phyloP scores from a whole-genome alignment of 2,113 vertebrate genomes.

The Diglossa brunneiventris region DNA sequence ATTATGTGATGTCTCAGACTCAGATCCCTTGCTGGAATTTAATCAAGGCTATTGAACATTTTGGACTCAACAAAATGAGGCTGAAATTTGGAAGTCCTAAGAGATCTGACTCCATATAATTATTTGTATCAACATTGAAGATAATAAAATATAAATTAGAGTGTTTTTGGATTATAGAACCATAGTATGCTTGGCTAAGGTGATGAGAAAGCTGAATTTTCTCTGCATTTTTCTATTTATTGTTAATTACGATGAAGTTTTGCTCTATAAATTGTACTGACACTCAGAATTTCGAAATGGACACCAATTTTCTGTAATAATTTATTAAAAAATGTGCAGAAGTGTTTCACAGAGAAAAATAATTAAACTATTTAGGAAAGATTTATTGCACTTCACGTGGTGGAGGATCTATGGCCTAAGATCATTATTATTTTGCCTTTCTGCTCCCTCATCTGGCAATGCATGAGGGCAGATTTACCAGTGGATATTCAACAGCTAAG shows the following conservation, averaged over 20 bases:
- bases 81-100: neutral
- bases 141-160: neutral
- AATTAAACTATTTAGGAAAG: constrained; percentile 53
- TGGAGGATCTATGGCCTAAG: constrained; percentile 11
- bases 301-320: constrained; percentile 36
- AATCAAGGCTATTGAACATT: constrained; percentile 31
- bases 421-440: constrained; percentile 4
- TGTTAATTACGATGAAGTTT: constrained; percentile 52
- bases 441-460: neutral
- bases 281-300: constrained; percentile 33
- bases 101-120: neutral
- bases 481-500: constrained; percentile 11
- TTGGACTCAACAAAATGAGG: neutral
- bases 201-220: constrained; percentile 38
- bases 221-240: constrained; percentile 28
- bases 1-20: constrained; percentile 8
- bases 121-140: neutral
- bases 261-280: constrained; percentile 45
- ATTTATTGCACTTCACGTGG: constrained; percentile 24
- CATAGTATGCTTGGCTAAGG: neutral
- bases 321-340: constrained; percentile 47
- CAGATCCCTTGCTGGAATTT: neutral
- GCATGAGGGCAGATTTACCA: neutral
- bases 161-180: neutral
- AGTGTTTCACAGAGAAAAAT: constrained; percentile 2